Conservation (phyloP, 2,888 invertebrate species). For the Noctua comes region DNA sequence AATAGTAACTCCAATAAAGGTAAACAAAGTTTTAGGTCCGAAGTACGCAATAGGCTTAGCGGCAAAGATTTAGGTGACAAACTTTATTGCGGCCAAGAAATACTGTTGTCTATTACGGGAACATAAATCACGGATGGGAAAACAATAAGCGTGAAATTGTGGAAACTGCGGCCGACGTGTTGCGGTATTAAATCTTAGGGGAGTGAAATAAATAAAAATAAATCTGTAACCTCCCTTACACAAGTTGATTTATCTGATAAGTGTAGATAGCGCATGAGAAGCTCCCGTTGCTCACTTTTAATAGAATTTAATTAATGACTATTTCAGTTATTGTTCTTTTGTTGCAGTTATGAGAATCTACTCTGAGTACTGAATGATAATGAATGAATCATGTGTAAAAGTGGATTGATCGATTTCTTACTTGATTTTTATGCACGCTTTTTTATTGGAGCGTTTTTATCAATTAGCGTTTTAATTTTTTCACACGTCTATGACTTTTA, state of each 20-base stretch:
- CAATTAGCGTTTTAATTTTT: slow-evolving; percentile 57
- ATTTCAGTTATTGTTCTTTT: slow-evolving; percentile 69
- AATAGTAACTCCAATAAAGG: slow-evolving; percentile 48
- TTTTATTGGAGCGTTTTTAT: slow-evolving; percentile 47
- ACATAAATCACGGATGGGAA: slow-evolving; percentile 90
- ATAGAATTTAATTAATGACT: slow-evolving; percentile 79
- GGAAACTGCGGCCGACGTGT: slow-evolving; percentile 89
- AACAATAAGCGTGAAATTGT: slow-evolving; percentile 91
- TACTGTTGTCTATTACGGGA: slow-evolving; percentile 88
- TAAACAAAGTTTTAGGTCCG: slow-evolving; percentile 67
- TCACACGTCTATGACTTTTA: slow-evolving; percentile 48
- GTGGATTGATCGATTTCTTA: slow-evolving; percentile 63
- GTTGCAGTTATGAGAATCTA: slow-evolving; percentile 68
- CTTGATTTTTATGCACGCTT: slow-evolving; percentile 50
- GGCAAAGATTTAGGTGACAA: slow-evolving; percentile 89
- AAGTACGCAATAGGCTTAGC: slow-evolving; percentile 85
- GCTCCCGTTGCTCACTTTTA: slow-evolving; percentile 68
- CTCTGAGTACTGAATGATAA: slow-evolving; percentile 60
- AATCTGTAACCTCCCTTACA: slow-evolving; percentile 85
- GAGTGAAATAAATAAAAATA: slow-evolving; percentile 90
- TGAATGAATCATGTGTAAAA: slow-evolving; percentile 62
- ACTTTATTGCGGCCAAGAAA: slow-evolving; percentile 89
- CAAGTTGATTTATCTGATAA: slow-evolving; percentile 87
- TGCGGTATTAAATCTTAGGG: slow-evolving; percentile 89
- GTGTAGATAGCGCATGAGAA: slow-evolving; percentile 66